These are phyloP conservation scores for Nymphicus hollandicus DNA, from an alignment of 2,113 vertebrate species.

Conservation along the genomic window DNA sequence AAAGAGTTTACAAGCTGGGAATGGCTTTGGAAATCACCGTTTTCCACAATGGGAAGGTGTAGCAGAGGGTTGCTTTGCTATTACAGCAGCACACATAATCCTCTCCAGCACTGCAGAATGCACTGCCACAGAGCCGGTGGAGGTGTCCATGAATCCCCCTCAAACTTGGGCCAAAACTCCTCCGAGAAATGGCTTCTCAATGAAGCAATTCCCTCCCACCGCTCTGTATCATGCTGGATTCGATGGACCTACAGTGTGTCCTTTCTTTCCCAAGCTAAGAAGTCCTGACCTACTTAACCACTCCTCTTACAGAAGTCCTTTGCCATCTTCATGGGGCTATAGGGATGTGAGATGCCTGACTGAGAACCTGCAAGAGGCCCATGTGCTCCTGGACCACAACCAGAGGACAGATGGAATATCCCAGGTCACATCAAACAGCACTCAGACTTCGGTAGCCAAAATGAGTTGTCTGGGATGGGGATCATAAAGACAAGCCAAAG, in stretches of 20 bases:
- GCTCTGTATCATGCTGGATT: rapidly evolving
- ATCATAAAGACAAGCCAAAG: neutral
- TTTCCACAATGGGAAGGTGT: neutral
- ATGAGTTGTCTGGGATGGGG: neutral
- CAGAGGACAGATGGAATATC: neutral
- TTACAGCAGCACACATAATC: neutral
- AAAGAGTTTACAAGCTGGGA: neutral
- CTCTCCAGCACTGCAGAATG: neutral
- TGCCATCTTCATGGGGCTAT: rapidly evolving
- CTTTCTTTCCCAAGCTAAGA: neutral
- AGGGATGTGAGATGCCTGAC: neutral
- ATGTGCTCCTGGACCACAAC: neutral
- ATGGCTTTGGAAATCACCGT: neutral
- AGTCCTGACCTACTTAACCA: neutral
- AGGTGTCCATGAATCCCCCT: neutral
- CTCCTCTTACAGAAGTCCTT: neutral
- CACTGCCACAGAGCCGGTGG: neutral
- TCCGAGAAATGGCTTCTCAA: neutral
- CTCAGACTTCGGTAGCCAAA: neutral
- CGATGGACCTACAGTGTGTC: neutral
- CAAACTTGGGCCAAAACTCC: neutral
- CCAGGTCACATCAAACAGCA: neutral
- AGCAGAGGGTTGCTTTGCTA: neutral
- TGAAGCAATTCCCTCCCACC: neutral
- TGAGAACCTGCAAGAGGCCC: neutral